phyloP scores from a whole-genome alignment of 2,113 vertebrate genomes.

The Ameiurus melas region DNA sequence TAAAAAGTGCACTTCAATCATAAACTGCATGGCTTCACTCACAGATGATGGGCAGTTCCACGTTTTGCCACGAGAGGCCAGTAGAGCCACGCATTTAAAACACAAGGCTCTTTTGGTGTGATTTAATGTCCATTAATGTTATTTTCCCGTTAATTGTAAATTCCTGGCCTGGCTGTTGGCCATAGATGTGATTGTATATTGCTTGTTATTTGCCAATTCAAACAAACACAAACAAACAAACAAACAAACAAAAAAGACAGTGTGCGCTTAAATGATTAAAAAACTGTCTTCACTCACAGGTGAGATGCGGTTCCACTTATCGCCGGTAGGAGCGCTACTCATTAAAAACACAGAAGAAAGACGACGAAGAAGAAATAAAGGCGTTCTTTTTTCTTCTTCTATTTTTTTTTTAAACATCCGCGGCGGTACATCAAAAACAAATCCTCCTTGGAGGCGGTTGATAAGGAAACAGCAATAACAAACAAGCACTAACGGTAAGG shows the following conservation, averaged over 20 bases:
- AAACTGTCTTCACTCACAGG: too few species aligned
- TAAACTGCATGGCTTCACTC: not conserved
- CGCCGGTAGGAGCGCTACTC: not conserved
- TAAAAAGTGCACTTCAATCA: not conserved
- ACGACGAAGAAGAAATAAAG: not conserved
- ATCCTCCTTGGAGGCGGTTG: slow-evolving; percentile 21
- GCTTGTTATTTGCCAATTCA: not conserved
- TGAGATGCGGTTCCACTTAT: not conserved
- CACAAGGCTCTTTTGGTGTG: not conserved
- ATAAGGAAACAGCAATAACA: slow-evolving; percentile 17
- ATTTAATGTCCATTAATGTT: not conserved
- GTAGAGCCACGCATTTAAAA: not conserved
- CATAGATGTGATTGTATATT: not conserved
- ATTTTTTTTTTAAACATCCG: slow-evolving; percentile 18
- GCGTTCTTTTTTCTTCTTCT: not conserved
- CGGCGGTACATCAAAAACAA: slow-evolving; percentile 9
- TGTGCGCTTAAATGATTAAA: not conserved
- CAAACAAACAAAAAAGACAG: not conserved
- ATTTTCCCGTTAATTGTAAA: not conserved
- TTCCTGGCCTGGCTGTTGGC: not conserved
- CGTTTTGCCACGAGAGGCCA: not conserved
- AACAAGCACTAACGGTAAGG: not conserved
- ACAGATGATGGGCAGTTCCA: not conserved
- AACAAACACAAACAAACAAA: too few species aligned
- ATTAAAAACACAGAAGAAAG: not conserved